A percentile compares a stretch with the other conserved stretches of the same genome.
These are phyloP conservation scores for Gymnocheta viridis DNA, from an alignment of 2,888 invertebrate genomes.

Conservation along the genomic window DNA sequence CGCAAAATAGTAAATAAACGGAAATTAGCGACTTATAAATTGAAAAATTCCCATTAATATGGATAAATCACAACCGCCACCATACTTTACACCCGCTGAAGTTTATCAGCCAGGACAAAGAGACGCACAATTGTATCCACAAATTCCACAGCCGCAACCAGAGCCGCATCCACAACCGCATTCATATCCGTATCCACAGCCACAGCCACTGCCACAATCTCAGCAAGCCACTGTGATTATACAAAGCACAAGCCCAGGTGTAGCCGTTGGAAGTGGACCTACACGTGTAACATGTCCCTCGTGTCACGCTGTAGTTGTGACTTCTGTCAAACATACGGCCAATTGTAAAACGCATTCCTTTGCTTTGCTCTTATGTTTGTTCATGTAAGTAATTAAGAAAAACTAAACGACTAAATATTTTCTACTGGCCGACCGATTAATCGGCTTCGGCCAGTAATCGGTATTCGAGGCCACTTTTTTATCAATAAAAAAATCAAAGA, in stretches of 20 bases:
- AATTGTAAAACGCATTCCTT: slow-evolving; percentile 78
- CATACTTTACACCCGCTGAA: slow-evolving; percentile 21
- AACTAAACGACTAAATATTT: too few species aligned
- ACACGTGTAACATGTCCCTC: slow-evolving; percentile 82
- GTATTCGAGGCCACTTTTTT: not conserved
- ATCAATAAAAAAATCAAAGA: too few species aligned
- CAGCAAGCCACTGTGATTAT: slow-evolving; percentile 76
- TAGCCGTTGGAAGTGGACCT: slow-evolving; percentile 74
- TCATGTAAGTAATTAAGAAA: slow-evolving; percentile 75
- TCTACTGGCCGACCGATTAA: too few species aligned
- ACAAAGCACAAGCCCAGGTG: slow-evolving; percentile 74
- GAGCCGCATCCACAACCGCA: slow-evolving; percentile 47
- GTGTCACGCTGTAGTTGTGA: slow-evolving; percentile 82
- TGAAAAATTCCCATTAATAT: not conserved
- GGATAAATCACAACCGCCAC: slow-evolving; percentile 27
- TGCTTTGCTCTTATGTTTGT: slow-evolving; percentile 77
- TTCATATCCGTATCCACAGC: slow-evolving; percentile 23
- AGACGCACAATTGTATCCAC: slow-evolving; percentile 31
- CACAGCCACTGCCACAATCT: slow-evolving; percentile 70
- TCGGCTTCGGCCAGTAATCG: too few species aligned
- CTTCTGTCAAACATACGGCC: slow-evolving; percentile 80
- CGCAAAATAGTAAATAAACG: not conserved
- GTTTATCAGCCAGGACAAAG: slow-evolving; percentile 66
- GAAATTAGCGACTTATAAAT: not conserved
- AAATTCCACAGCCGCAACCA: slow-evolving; percentile 57